Evolutionary conservation across 2,797 vertebrate genomes (phyloP), one percentile per base, ranked within the genome.

Genomic region (Rhynchotus rufescens): DNA sequence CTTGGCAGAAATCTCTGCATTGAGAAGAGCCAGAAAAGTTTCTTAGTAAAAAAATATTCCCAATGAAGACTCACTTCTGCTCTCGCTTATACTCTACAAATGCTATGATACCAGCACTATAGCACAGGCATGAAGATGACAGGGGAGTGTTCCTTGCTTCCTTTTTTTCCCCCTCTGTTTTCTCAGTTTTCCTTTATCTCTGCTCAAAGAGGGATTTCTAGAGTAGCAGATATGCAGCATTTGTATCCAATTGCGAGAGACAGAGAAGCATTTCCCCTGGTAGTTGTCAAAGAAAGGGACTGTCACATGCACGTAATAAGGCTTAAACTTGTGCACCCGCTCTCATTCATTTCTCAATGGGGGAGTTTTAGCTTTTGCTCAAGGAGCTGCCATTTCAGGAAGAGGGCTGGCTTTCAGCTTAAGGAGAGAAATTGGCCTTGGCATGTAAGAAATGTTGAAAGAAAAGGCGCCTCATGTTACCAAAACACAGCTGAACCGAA

Each of bases 401-500:
- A 79, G 45, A 81, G 61, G n/a, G 6, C 36, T 49, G 80, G 15
- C 2, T 89, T 92, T 94, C 80, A 87, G 64, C 74, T 93, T 82
- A 74, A 83, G 79, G 89, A 71, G 77, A 79, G 64, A 80, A 90
- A 87, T 69, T 34, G 10, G 17, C 64, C 60, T 47, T 87, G 86
- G 69, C 34, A 61, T 76, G 49, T 81, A 74, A 93, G 88, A 79
- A 90, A 79, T 65, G 13, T 40, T 68, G 42, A 67, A 52, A 77
- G 44, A 91, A 78, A 85, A 92, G 80, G 61, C 1, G 1, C 64
- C 80, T 93, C 32, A 1, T 51, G 57, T 87, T 84, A 89, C 82
- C 40, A 85, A 90, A 94, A 79, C 76, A 78, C 77, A 87, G 77
- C 66, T 87, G 90, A 90, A 87, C 78, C 3, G 25, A 69, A 34